phyloP scores from a whole-genome alignment of 2,797 vertebrate species.

The Pampus argenteus region DNA sequence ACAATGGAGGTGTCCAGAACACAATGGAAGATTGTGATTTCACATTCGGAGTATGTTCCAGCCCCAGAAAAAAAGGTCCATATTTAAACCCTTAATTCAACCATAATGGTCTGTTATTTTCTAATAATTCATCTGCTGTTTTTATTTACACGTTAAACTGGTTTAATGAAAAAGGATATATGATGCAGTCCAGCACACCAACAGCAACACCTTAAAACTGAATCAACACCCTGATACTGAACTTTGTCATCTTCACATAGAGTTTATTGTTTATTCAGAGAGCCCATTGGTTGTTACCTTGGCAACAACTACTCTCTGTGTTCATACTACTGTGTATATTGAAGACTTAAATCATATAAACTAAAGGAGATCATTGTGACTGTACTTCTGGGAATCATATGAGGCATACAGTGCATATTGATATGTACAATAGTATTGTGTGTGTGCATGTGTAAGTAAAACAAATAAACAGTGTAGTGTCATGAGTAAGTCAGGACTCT shows the following conservation, averaged over 20 bases:
- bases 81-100: not conserved
- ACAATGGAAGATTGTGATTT: not conserved
- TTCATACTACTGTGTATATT: not conserved
- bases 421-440: not conserved
- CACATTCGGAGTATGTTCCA: not conserved
- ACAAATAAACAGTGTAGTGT: slow-evolving; percentile 35
- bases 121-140: not conserved
- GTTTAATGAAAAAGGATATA: not conserved
- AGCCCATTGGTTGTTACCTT: slow-evolving; percentile 30
- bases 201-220: not conserved
- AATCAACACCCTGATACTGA: not conserved
- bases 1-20: slow-evolving; percentile 14
- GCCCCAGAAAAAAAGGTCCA: too few relatives aligned
- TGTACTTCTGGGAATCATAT: not conserved
- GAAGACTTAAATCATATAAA: slow-evolving; percentile 20
- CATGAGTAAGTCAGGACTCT: slow-evolving; percentile 34
- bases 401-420: not conserved
- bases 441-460: slow-evolving; percentile 1
- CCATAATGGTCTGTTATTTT: not conserved
- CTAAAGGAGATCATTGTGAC: not conserved
- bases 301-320: slow-evolving; percentile 31
- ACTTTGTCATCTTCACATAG: not conserved
- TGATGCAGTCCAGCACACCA: not conserved
- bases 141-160: not conserved
- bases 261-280: not conserved